Evolutionary conservation across 2,113 vertebrate species (phyloP).

Genomic region (Crotalus horridus): DNA sequence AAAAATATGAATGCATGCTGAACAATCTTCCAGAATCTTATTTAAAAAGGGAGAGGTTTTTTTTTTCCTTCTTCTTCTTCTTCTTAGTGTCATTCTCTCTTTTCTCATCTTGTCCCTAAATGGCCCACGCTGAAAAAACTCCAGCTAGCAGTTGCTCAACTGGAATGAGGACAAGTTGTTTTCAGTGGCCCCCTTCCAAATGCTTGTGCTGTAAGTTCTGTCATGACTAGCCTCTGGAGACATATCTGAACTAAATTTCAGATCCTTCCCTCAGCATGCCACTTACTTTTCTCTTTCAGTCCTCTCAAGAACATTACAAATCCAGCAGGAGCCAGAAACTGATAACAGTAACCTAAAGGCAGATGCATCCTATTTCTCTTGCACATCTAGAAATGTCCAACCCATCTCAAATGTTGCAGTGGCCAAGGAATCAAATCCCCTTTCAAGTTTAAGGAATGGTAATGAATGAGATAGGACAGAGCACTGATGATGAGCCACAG

Average conservation of each 20-base stretch:
- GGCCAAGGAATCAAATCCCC: neutral
- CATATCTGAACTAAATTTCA: constrained; percentile 63
- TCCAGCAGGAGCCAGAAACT: constrained; percentile 27
- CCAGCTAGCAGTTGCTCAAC: constrained; percentile 73
- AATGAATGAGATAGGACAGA: neutral
- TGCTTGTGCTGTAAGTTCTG: constrained; percentile 71
- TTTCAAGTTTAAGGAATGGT: neutral
- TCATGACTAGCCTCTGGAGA: constrained; percentile 71
- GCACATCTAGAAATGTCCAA: neutral
- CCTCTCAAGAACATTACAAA: constrained; percentile 34
- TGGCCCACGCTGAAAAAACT: constrained; percentile 70
- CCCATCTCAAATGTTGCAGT: neutral
- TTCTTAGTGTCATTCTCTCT: constrained; percentile 69
- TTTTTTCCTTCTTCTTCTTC: constrained; percentile 19
- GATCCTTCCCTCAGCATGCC: constrained; percentile 50
- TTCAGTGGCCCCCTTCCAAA: constrained; percentile 70
- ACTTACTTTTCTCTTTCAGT: constrained; percentile 41
- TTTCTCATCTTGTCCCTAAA: constrained; percentile 71
- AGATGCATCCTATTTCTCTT: constrained; percentile 36
- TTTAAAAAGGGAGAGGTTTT: constrained; percentile 12
- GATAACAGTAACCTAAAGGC: constrained; percentile 8
- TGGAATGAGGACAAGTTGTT: constrained; percentile 76
- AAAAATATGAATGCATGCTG: constrained; percentile 53
- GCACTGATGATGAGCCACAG: neutral
- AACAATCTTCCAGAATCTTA: constrained; percentile 61